These are phyloP conservation scores for Drosophila malerkotliana DNA, from an alignment of 1,140 invertebrate species.

Conservation along the genomic window DNA sequence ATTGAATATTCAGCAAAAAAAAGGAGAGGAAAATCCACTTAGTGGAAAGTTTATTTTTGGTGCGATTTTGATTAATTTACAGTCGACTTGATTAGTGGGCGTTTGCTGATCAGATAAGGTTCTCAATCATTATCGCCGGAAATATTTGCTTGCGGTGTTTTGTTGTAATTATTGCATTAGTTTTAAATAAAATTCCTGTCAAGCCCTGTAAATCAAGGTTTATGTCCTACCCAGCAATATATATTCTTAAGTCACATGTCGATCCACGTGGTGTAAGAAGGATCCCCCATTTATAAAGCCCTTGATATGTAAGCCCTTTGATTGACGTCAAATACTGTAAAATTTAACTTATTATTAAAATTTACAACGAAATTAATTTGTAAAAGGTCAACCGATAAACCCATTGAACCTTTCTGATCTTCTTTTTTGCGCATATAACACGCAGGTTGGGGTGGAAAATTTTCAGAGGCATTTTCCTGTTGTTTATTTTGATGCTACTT, in stretches of 20 bases:
- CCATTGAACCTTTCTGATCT: constrained; percentile 39
- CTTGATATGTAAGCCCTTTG: background rate
- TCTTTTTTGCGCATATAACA: constrained; percentile 28
- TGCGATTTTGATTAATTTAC: constrained; percentile 26
- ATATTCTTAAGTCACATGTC: background rate
- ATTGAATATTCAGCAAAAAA: background rate
- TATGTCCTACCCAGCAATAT: background rate
- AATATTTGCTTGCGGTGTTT: constrained; percentile 4
- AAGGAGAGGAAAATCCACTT: constrained; percentile 13
- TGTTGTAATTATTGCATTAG: background rate
- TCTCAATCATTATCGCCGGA: constrained; percentile 1
- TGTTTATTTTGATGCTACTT: constrained; percentile 27
- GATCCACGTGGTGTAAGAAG: background rate
- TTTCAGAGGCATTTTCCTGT: constrained; percentile 46
- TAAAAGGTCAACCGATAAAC: constrained; percentile 27
- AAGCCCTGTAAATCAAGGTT: background rate
- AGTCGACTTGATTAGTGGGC: constrained; percentile 14
- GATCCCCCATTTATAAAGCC: background rate
- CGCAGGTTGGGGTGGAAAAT: constrained; percentile 53
- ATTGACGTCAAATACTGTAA: constrained; percentile 14
- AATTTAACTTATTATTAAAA: background rate
- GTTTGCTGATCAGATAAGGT: constrained; percentile 27
- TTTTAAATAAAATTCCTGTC: background rate
- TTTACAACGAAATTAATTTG: constrained; percentile 7
- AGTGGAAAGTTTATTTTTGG: constrained; percentile 11